These are phyloP conservation scores for Hecatera dysodea DNA, from an alignment of 2,888 invertebrate species.

Conservation along the genomic window DNA sequence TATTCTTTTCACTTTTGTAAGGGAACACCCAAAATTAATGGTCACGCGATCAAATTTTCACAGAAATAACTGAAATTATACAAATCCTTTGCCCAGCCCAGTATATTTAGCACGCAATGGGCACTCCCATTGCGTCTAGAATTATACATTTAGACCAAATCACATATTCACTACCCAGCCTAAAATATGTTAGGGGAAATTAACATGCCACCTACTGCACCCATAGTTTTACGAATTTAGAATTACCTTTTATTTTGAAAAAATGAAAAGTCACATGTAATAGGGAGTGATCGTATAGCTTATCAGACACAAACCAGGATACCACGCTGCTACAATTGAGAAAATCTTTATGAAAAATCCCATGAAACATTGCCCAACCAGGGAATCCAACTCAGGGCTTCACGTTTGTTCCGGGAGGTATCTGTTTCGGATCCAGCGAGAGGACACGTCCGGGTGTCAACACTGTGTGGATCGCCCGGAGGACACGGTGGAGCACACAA, in stretches of 20 bases:
- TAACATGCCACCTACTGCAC: neutral
- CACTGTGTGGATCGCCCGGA: too few relatives aligned
- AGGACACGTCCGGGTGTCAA: too few relatives aligned
- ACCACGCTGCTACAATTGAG: too few relatives aligned
- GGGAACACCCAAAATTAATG: neutral
- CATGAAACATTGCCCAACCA: too few relatives aligned
- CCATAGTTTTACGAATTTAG: neutral
- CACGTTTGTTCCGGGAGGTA: too few relatives aligned
- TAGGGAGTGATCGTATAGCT: too few relatives aligned
- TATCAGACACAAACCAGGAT: too few relatives aligned
- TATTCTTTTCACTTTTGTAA: neutral
- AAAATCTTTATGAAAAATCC: too few relatives aligned
- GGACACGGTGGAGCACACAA: too few relatives aligned
- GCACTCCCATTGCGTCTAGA: slow-evolving; percentile 13
- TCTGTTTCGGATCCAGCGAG: too few relatives aligned
- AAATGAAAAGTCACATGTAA: too few relatives aligned
- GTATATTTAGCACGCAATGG: slow-evolving; percentile 32
- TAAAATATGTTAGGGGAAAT: slow-evolving; percentile 5
- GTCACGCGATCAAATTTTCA: slow-evolving; percentile 28
- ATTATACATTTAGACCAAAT: slow-evolving; percentile 6
- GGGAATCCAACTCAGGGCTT: too few relatives aligned
- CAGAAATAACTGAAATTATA: neutral
- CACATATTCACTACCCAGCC: neutral
- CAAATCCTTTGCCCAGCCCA: slow-evolving; percentile 30
- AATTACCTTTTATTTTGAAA: neutral